A percentile compares a stretch with the other conserved stretches of the same genome.
Conservation (phyloP, 2,888 invertebrate genomes). For the Agrypnus murinus region DNA sequence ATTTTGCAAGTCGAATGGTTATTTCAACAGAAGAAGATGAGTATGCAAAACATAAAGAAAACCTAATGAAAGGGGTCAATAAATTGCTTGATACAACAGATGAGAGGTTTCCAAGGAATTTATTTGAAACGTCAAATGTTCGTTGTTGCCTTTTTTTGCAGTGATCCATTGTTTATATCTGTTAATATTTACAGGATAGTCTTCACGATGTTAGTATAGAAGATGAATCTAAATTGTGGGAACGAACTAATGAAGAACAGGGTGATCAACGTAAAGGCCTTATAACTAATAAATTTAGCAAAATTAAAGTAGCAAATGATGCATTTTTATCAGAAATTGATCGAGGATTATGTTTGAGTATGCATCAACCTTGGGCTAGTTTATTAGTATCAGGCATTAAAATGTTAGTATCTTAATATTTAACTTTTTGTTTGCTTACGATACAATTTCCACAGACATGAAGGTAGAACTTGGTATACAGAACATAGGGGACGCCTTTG, state of each 20-base stretch:
- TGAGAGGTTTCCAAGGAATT: slow-evolving; percentile 58
- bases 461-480: slow-evolving; percentile 95
- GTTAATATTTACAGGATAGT: background rate
- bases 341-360: slow-evolving; percentile 89
- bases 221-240: background rate
- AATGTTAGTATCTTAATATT: slow-evolving; percentile 74
- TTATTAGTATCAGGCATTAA: slow-evolving; percentile 94
- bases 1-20: slow-evolving; percentile 66
- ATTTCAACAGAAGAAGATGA: slow-evolving; percentile 60
- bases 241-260: slow-evolving; percentile 3
- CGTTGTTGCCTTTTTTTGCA: background rate
- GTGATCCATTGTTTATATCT: too few species aligned
- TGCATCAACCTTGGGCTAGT: slow-evolving; percentile 98
- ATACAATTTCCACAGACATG: slow-evolving; percentile 78
- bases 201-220: background rate
- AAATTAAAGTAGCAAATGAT: slow-evolving; percentile 64
- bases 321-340: slow-evolving; percentile 66
- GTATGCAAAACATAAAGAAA: slow-evolving; percentile 57
- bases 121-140: slow-evolving; percentile 51
- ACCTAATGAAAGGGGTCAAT: slow-evolving; percentile 58
- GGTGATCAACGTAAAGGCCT: slow-evolving; percentile 1
- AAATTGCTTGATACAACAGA: slow-evolving; percentile 58
- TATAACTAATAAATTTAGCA: slow-evolving; percentile 38
- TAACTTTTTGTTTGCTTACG: background rate
- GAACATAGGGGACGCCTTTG: slow-evolving; percentile 94